Conservation (phyloP, 2,797 vertebrate species). For the Melanotaenia boesemani region DNA sequence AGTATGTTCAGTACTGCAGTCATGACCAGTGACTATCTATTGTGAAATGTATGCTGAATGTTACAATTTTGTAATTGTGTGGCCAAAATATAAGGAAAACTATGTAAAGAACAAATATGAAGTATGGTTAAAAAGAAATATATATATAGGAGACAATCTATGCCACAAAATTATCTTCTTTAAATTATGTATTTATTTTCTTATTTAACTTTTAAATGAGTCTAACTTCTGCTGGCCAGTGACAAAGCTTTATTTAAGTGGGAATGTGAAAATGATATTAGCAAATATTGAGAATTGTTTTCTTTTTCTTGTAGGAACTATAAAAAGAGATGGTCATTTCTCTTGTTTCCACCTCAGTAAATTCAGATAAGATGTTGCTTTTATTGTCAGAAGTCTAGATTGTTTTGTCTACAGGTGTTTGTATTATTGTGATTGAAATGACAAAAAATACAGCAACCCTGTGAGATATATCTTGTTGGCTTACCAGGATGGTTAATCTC, state of each 20-base stretch:
- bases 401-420: constrained; percentile 60
- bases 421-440: constrained; percentile 52
- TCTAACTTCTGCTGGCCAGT: constrained; percentile 85
- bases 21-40: constrained; percentile 56
- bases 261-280: constrained; percentile 50
- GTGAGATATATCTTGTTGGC: constrained; percentile 28
- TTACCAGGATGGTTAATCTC: constrained; percentile 38
- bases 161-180: constrained; percentile 77
- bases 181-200: constrained; percentile 84
- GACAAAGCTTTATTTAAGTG: constrained; percentile 70
- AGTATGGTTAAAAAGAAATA: constrained; percentile 57
- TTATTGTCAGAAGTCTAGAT: constrained; percentile 57
- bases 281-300: constrained; percentile 41
- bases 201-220: constrained; percentile 77
- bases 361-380: constrained; percentile 44
- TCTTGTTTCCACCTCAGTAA: constrained; percentile 41
- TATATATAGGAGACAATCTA: constrained; percentile 80
- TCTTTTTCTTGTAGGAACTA: constrained; percentile 42
- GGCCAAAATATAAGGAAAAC: constrained; percentile 64
- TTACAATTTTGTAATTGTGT: constrained; percentile 70
- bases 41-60: constrained; percentile 75
- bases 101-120: constrained; percentile 60
- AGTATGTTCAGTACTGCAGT: constrained; percentile 59
- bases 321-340: constrained; percentile 38
- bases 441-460: constrained; percentile 30